Evolutionary conservation across 2,113 vertebrate species (phyloP).

Genomic region (Physeter macrocephalus): DNA sequence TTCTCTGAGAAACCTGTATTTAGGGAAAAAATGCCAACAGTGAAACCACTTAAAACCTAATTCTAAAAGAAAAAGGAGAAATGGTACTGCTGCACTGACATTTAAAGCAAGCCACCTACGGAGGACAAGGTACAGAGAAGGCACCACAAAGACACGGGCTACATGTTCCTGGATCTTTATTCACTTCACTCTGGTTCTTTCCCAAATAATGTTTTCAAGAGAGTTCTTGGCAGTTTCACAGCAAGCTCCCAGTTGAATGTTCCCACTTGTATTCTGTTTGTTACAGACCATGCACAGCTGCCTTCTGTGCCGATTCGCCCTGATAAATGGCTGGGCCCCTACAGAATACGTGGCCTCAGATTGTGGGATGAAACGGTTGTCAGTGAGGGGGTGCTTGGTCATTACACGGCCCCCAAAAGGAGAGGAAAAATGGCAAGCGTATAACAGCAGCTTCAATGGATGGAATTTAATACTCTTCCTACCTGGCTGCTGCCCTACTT

Average conservation of each 20-base stretch:
- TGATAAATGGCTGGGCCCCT: background rate
- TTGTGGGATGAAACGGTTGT: background rate
- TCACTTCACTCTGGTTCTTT: constrained; percentile 24
- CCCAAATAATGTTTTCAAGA: constrained; percentile 56
- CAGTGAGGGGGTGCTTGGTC: background rate
- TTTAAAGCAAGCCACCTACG: background rate
- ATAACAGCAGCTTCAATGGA: background rate
- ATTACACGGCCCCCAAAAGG: background rate
- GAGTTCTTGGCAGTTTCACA: background rate
- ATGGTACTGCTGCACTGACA: background rate
- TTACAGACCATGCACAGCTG: background rate
- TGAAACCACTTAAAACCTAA: background rate
- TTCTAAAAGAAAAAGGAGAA: constrained; percentile 4
- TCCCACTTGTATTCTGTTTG: background rate
- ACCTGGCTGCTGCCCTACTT: constrained; percentile 24
- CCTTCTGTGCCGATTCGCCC: background rate
- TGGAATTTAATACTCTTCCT: background rate
- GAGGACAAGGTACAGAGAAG: background rate
- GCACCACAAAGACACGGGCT: background rate
- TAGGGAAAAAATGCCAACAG: background rate
- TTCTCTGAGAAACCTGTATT: background rate
- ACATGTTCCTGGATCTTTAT: constrained; percentile 30
- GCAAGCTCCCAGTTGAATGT: constrained; percentile 12
- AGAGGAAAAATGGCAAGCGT: background rate
- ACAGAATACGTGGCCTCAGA: background rate